Evolutionary conservation across 2,113 vertebrate species (phyloP), one percentile per base, ranked within the genome.

Genomic region (Lophura nycthemera): DNA sequence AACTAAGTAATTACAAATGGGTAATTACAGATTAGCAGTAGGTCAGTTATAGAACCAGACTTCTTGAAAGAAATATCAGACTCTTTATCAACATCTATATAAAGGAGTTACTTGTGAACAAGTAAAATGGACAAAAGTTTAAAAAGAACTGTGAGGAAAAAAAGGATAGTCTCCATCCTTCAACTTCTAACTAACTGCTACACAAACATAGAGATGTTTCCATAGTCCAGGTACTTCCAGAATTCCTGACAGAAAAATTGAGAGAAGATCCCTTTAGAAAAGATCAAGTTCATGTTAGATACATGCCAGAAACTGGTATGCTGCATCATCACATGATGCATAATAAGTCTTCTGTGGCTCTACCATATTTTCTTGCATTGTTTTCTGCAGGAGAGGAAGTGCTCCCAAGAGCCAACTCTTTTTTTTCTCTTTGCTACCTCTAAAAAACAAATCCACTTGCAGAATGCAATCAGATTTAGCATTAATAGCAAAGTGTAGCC

Each of bases 51-150:
- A 92, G 76, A 92, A 73, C 71, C 45, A 70, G 73, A 65, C n/a
- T 75, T 81, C 57, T 82, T 64, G 36, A 60, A 91, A 71, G 74
- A 74, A 93, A 34, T 30, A 83, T 4, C 57, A 34, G 60, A 88
- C 73, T 92, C 43, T 93, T 83, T 90, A 86, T 30, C 88, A 25
- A 90, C 32, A 47, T 90, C 72, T 93, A 84, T 67, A 95, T 56
- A 91, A 89, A 93, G 75, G 47, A 93, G 59, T 92, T 29, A 93
- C 24, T 95, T 93, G 89, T 67, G 93, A 88, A 78, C 69, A 91
- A 83, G 83, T 81, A 96, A 88, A 89, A 93, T 29, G 43, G 47
- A 71, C 6, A 74, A 27, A 72, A 38, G 29, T 75, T 92, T 91
- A 42, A 45, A 85, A 91, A 81, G 32, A 64, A 63, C 22, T 79